Evolutionary conservation across 2,113 vertebrate species (phyloP).

Genomic region (Shinisaurus crocodilurus): DNA sequence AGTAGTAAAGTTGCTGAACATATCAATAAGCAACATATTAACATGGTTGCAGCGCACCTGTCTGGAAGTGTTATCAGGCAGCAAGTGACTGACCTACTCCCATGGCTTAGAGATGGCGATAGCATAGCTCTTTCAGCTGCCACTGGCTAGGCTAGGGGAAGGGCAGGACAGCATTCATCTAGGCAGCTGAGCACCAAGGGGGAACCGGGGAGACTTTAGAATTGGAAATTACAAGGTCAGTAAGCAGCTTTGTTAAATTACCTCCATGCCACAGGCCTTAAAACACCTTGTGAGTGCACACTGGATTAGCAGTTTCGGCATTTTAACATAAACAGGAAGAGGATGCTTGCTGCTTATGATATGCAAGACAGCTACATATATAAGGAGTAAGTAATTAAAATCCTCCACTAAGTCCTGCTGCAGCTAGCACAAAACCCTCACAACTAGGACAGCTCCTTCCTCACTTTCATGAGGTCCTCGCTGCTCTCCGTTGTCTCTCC

Average conservation of each 20-base stretch:
- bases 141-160: background rate
- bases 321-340: background rate
- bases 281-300: background rate
- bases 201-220: background rate
- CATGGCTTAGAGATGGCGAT: background rate
- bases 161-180: background rate
- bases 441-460: background rate
- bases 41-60: background rate
- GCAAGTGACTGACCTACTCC: background rate
- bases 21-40: background rate
- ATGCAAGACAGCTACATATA: background rate
- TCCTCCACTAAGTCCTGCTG: background rate
- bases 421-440: background rate
- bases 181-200: background rate
- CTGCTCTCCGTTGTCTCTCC: conserved; percentile 83
- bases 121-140: background rate
- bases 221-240: background rate
- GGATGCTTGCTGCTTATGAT: background rate
- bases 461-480: conserved; percentile 95
- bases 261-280: background rate
- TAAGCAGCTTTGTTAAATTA: background rate
- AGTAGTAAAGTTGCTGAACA: background rate
- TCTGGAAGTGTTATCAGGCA: background rate
- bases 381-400: background rate
- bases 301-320: background rate